Evolutionary conservation across 2,888 invertebrate species (phyloP), one percentile per base, ranked within the genome.

Genomic region (Melipona bicolor): DNA sequence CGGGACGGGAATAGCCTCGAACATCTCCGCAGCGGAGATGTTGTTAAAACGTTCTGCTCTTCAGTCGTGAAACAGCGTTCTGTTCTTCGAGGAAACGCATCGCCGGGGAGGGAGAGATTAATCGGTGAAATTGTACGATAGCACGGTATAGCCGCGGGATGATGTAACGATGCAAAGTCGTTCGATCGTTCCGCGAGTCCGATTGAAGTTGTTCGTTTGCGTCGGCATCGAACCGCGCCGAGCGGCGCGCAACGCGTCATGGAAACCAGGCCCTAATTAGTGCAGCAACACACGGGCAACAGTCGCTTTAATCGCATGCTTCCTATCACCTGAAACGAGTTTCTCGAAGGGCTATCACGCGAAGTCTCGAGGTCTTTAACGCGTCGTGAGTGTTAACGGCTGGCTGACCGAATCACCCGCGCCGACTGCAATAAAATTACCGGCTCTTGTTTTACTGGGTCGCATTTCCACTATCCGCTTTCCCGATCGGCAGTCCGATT

Each of bases 251-350:
- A 24, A 21, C 68, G 68, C 64, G 83, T 83, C 77, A 88, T 90
- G 88, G 90, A 91, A 91, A 62, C 87, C 90, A 86, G 86, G 88
- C 90, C 87, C 89, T 92, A 92, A 93, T 93, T 92, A 91, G 91
- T 90, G 86, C 87, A 89, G 79, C 74, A 50, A 69, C 75, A 76
- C 75, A 76, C 32, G 3, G 59, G 87, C 87, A 83, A 86, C 87
- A 89, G 89, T 91, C 88, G 88, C 86, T 90, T 88, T 88, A 89
- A 91, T 91, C 89, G 91, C 92, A 91, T 90, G 91, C 90, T 89
- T 88, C 91, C 92, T 92, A 93, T 93, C 92, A 90, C 87, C 88
- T 87, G 88, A 83, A 92, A 91, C 91, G 90, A 91, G 92, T 92
- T 91, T 69, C 83, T 83, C 72, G 80, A 78, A 83, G 61, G 80